Evolutionary conservation across 2,797 vertebrate species (phyloP).

Genomic region (Meda fulgida): DNA sequence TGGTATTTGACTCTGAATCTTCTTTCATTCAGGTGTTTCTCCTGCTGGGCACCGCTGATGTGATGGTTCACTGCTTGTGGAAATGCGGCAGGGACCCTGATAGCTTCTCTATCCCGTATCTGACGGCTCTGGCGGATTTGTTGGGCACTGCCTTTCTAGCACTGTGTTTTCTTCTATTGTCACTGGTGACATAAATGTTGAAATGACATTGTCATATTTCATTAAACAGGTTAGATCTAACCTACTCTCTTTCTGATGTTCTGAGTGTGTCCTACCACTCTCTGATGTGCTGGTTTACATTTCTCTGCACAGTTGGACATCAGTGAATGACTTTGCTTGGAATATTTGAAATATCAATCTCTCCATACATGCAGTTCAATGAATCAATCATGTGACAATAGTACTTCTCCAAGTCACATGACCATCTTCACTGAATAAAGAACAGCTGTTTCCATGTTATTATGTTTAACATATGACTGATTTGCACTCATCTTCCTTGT

Average conservation of each 20-base stretch:
- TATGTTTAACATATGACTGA: background rate
- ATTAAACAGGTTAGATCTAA: background rate
- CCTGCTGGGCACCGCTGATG: slow-evolving; percentile 89
- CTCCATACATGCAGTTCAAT: background rate
- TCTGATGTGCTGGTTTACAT: background rate
- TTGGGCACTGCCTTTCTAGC: slow-evolving; percentile 90
- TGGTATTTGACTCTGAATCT: background rate
- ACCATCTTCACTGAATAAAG: background rate
- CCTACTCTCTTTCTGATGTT: too few relatives aligned
- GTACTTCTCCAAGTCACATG: background rate
- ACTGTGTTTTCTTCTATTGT: slow-evolving; percentile 86
- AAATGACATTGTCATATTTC: background rate
- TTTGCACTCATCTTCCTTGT: background rate
- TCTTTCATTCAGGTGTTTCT: slow-evolving; percentile 80
- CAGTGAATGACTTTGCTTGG: background rate
- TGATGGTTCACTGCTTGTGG: slow-evolving; percentile 93
- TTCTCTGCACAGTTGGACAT: background rate
- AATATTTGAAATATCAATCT: background rate
- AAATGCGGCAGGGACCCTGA: slow-evolving; percentile 90
- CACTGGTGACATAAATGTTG: slow-evolving; percentile 71
- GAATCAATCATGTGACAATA: slow-evolving; percentile 2
- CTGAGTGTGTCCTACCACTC: too few relatives aligned
- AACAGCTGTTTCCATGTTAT: background rate
- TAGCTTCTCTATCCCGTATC: slow-evolving; percentile 94
- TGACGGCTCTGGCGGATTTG: slow-evolving; percentile 93